These are phyloP conservation scores for Climacteris rufus DNA, from an alignment of 2,113 vertebrate species.

Conservation along the genomic window DNA sequence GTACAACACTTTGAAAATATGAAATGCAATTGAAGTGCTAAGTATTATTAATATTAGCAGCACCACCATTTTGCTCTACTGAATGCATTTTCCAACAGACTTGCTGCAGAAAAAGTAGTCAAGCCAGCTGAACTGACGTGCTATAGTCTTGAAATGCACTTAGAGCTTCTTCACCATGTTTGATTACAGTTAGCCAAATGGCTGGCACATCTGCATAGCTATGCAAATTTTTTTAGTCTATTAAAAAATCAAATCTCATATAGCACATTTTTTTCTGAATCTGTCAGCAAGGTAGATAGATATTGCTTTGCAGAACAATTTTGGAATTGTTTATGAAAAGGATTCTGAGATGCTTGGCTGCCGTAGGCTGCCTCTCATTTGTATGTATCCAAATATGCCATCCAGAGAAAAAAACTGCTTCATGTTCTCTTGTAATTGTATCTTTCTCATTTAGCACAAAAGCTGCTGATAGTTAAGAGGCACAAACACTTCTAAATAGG, in stretches of 20 bases:
- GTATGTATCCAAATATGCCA: neutral
- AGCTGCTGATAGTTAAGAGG: slow-evolving; percentile 4
- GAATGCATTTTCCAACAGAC: slow-evolving; percentile 21
- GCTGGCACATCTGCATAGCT: neutral
- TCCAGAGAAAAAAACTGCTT: neutral
- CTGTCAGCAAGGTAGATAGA: neutral
- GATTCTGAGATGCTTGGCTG: neutral
- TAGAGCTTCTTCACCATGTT: neutral
- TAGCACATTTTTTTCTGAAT: neutral
- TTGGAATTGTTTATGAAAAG: neutral
- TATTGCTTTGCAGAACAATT: slow-evolving; percentile 10
- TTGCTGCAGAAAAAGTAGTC: neutral
- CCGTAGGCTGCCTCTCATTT: neutral
- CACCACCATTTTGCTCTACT: slow-evolving; percentile 1
- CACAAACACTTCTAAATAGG: neutral
- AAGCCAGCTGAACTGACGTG: neutral
- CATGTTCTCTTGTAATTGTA: neutral
- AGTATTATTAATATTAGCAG: slow-evolving; percentile 49
- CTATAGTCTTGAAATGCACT: neutral
- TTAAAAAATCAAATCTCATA: neutral
- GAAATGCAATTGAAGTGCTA: slow-evolving; percentile 38
- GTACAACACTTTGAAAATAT: slow-evolving; percentile 25
- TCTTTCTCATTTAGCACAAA: neutral
- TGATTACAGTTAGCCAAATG: slow-evolving; percentile 14
- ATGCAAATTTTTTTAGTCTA: neutral